phyloP scores from a whole-genome alignment of 2,797 vertebrate genomes.

The Sebastes oblongus region DNA sequence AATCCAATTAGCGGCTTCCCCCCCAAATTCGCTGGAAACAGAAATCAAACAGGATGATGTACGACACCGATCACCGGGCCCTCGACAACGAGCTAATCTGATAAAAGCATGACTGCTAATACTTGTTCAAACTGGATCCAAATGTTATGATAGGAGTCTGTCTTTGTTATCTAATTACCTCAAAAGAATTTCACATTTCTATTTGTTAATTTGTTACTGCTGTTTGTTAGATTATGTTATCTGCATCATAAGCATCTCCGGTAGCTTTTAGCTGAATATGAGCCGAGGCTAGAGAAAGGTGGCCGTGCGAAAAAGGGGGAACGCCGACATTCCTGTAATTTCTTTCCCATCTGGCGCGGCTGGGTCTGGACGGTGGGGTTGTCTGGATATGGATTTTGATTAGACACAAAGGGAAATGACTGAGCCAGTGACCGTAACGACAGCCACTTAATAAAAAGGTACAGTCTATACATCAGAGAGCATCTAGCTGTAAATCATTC shows the following conservation, averaged over 20 bases:
- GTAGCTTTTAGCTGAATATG: slow-evolving; percentile 10
- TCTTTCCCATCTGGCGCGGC: slow-evolving; percentile 42
- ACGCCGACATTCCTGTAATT: slow-evolving; percentile 37
- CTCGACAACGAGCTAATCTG: slow-evolving; percentile 67
- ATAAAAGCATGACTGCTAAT: slow-evolving; percentile 69
- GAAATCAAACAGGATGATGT: slow-evolving; percentile 78
- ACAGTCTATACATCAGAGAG: slow-evolving; percentile 87
- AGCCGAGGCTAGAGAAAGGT: neutral
- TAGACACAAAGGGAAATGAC: slow-evolving; percentile 76
- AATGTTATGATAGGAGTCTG: slow-evolving; percentile 67
- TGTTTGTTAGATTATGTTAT: slow-evolving; percentile 52
- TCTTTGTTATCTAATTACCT: slow-evolving; percentile 75
- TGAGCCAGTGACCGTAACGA: slow-evolving; percentile 73
- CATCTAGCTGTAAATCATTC: slow-evolving; percentile 90
- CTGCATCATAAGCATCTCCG: slow-evolving; percentile 20
- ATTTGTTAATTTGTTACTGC: slow-evolving; percentile 62
- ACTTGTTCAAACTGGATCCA: slow-evolving; percentile 66
- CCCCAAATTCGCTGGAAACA: slow-evolving; percentile 69
- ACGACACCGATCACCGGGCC: slow-evolving; percentile 67
- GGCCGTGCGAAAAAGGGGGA: slow-evolving; percentile 16
- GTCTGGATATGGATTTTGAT: slow-evolving; percentile 75
- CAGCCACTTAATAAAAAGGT: slow-evolving; percentile 82
- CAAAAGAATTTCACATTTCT: slow-evolving; percentile 60
- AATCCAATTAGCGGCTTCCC: slow-evolving; percentile 75
- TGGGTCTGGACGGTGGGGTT: slow-evolving; percentile 35